These are phyloP conservation scores for Amazona guildingii DNA, from an alignment of 2,113 vertebrate species.

Conservation along the genomic window DNA sequence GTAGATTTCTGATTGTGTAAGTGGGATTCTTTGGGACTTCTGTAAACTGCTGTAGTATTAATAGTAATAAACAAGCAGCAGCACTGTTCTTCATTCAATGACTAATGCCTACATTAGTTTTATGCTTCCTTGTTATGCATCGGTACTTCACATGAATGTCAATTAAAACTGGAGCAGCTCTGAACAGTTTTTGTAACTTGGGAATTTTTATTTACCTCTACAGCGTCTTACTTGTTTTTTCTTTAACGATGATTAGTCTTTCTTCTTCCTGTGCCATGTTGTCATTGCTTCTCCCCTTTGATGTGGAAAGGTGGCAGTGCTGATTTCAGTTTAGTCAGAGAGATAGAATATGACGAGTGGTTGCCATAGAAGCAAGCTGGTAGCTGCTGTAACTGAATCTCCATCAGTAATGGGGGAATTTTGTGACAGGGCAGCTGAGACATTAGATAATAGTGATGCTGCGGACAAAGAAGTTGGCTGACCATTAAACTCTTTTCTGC, in stretches of 20 bases:
- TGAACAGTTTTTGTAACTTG: background rate
- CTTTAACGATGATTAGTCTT: background rate
- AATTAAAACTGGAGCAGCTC: background rate
- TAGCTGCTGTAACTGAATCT: background rate
- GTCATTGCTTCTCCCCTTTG: background rate
- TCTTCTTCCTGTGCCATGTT: background rate
- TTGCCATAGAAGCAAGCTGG: background rate
- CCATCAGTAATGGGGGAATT: background rate
- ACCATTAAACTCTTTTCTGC: background rate
- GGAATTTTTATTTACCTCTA: background rate
- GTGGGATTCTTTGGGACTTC: background rate
- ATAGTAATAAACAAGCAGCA: background rate
- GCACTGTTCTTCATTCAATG: background rate
- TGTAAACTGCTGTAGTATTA: background rate
- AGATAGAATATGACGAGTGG: background rate
- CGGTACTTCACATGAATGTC: background rate
- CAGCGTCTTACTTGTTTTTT: background rate
- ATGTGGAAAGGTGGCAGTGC: background rate
- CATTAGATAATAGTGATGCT: background rate
- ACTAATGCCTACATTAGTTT: background rate
- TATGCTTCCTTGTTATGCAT: background rate
- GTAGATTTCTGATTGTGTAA: background rate
- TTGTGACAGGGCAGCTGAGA: background rate
- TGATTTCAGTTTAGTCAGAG: background rate
- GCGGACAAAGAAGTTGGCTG: background rate